A percentile compares a stretch with the other conserved stretches of the same genome.
These are phyloP conservation scores for Lampropteryx suffumata DNA, from an alignment of 2,888 invertebrate genomes.

Conservation along the genomic window DNA sequence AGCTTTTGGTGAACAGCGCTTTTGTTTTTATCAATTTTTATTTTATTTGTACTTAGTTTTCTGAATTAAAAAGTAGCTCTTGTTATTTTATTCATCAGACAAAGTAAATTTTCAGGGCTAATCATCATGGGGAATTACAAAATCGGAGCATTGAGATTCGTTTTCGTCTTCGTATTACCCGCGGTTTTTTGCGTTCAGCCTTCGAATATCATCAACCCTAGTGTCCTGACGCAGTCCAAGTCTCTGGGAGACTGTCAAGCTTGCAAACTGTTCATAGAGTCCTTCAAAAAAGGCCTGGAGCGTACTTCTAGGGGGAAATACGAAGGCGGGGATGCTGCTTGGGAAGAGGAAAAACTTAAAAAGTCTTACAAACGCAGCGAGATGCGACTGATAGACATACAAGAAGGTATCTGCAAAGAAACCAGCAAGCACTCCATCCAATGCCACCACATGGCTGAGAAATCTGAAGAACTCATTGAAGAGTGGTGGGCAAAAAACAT, in stretches of 20 bases:
- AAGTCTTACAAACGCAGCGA: constrained; percentile 93
- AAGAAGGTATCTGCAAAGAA: constrained; percentile 93
- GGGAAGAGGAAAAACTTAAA: constrained; percentile 94
- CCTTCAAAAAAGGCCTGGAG: constrained; percentile 91
- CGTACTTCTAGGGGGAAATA: constrained; percentile 93
- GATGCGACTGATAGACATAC: constrained; percentile 94
- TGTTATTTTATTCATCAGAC: constrained; percentile 22
- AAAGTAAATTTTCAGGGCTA: constrained; percentile 45
- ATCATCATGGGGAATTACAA: constrained; percentile 44
- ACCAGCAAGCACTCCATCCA: constrained; percentile 87
- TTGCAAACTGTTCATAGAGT: constrained; percentile 88
- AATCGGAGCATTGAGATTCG: constrained; percentile 29
- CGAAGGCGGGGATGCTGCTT: constrained; percentile 96
- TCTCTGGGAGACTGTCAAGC: constrained; percentile 90
- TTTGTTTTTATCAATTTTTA: background rate
- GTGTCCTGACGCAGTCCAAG: constrained; percentile 59
- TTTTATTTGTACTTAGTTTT: constrained; percentile 16
- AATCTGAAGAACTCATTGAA: constrained; percentile 91
- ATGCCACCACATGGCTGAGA: constrained; percentile 93
- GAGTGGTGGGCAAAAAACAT: constrained; percentile 91
- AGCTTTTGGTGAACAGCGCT: background rate
- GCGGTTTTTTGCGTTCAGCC: constrained; percentile 48
- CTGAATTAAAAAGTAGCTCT: constrained; percentile 37
- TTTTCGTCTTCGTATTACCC: constrained; percentile 41
- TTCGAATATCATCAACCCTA: constrained; percentile 51